Evolutionary conservation across 2,888 invertebrate species (phyloP), one percentile per base, ranked within the genome.

Genomic region (Pantelozetes paolii): DNA sequence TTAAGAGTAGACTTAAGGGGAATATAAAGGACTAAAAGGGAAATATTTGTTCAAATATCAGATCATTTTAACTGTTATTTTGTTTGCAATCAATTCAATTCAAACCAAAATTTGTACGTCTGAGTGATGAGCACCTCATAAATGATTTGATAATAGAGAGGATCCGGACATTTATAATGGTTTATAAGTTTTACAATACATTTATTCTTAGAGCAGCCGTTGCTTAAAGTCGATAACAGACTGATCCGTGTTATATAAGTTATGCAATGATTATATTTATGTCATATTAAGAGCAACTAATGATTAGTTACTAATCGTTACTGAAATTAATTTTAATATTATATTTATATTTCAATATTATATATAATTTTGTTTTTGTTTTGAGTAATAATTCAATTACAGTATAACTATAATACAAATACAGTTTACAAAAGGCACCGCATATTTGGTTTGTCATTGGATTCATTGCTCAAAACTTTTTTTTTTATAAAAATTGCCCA

Each of bases 391-490:
- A 23, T 45, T 18, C 2, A 13, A 15, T 20, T 50, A 50, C 28
- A 64, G n/a, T 64, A 64, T 20, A 36, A n/a, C n/a, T n/a, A n/a
- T n/a, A n/a, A n/a, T n/a, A n/a, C n/a, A n/a, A n/a, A 64, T 64
- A 36, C 54, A 40, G 15, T 36, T 64, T 64, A 64, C 64, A 64
- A 64, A 64, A 64, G 64, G 64, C 64, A 64, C 64, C 64, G 36
- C 20, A n/a, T 64, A 23, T 64, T 64, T 64, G 64, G 64, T 64
- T 64, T 40, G n/a, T 36, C n/a, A 64, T n/a, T 64, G 15, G 32
- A 64, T 36, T 64, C 32, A 64, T 64, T 64, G 64, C 18, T 36
- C 32, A 62, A 62, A 62, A 62, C 32, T 32, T n/a, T n/a, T n/a
- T n/a, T n/a, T n/a, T n/a, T 57, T n/a, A 26, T 57, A 9, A 57